Base-by-base conservation (phyloP, 2,797 vertebrate species). In the Nyctalus aviator region DNA sequence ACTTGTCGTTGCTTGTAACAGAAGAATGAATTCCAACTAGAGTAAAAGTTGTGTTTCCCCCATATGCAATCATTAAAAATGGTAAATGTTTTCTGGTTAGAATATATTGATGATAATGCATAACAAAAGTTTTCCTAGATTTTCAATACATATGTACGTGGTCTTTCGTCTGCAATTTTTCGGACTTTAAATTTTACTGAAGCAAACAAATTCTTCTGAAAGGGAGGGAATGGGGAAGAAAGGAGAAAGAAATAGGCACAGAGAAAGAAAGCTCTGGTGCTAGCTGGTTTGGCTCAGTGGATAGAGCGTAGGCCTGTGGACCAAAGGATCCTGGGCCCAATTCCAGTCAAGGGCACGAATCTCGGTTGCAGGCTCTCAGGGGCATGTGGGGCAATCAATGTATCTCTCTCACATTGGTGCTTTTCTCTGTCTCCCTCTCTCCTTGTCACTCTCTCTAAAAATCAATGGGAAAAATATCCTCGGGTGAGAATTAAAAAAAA, bases 201-300 rank as follows among this genome's bases (percentile, higher is more conserved):
- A 76, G 30, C 37, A 75, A 84, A 90, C 17, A 75, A 89, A 72
- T 48, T 83, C 21, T 66, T 66, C 79, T 48, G 76, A 83, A 76
- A 37, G 20, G 8, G 27, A 46, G 18, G 32, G 30, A 25, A 1
- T 5, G 4, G 17, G 30, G n/a, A 30, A 30, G 21, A 41, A 8
- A 8, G 8, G 32, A 64, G 12, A 64, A 11, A 32, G 8, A 73
- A 12, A 32, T 2, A 77, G 53, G 76, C 15, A 77, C 17, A 71
- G 30, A 81, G 50, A 41, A 37, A 93, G 23, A 25, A 88, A 90
- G 50, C n/a, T n/a, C 18, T 48, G 17, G 76, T 27, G 25, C 55
- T 57, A 57, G 55, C 21, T 57, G 55, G 55, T 30, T 62, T 62
- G 59, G 27, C 59, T 62, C 59, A 62, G 12, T 30, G 59, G 59